Percentiles rank a stretch among this genome's conserved stretches.
Evolutionary conservation across 2,797 vertebrate genomes (phyloP).

Genomic region (Tamandua tetradactyla): DNA sequence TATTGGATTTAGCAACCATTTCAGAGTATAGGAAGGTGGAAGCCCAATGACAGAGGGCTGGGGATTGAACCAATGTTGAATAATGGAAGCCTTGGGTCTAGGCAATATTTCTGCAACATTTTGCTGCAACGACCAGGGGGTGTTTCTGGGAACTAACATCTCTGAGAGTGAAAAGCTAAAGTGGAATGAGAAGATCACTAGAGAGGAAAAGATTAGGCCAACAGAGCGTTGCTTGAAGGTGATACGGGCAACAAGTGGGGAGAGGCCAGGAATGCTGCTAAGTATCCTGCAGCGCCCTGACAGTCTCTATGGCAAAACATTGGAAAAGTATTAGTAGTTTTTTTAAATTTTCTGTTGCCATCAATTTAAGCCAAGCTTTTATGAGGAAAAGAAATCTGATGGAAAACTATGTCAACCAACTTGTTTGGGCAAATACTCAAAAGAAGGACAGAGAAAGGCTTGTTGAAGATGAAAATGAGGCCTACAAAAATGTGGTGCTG

Average conservation of each 20-base stretch:
- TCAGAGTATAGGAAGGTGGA: not conserved
- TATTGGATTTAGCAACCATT: fast-evolving
- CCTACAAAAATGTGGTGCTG: not conserved
- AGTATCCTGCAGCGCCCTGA: too few species aligned
- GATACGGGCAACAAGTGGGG: too few species aligned
- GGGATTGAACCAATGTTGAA: fast-evolving
- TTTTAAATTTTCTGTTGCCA: not conserved
- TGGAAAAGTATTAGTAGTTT: not conserved
- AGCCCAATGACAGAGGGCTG: fast-evolving
- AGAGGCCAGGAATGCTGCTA: too few species aligned
- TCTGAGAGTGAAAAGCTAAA: not conserved
- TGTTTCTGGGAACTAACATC: not conserved
- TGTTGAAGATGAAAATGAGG: not conserved
- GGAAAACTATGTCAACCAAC: not conserved
- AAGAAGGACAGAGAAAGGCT: not conserved
- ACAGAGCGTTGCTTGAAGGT: not conserved
- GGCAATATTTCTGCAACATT: too few species aligned
- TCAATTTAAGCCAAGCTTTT: not conserved
- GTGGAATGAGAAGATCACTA: not conserved
- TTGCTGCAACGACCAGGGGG: not conserved
- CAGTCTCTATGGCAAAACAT: too few species aligned
- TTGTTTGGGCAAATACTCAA: not conserved
- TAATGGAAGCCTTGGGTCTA: not conserved
- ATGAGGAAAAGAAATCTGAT: not conserved
- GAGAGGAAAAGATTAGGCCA: not conserved